These are phyloP conservation scores for Micoletzkya japonica DNA, from an alignment of 2,888 invertebrate genomes.

Conservation along the genomic window DNA sequence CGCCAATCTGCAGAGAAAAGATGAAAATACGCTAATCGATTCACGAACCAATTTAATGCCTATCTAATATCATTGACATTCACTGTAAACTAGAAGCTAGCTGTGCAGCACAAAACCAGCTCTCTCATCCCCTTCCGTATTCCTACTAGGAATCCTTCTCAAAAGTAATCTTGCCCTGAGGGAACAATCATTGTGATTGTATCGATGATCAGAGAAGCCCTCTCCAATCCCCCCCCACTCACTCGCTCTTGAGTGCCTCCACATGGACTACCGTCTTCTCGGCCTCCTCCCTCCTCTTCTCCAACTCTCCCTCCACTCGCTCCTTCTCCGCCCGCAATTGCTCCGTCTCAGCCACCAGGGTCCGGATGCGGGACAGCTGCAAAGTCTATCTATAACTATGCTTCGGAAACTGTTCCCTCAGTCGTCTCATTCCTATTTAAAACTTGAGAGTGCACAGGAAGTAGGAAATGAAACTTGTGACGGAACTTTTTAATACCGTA, in stretches of 20 bases:
- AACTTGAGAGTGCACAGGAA: background rate
- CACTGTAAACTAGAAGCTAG: too few relatives aligned
- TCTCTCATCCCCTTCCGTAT: too few relatives aligned
- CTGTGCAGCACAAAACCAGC: too few relatives aligned
- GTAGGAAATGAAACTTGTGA: background rate
- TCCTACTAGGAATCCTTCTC: too few relatives aligned
- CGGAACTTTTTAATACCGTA: background rate
- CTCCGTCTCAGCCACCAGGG: slow-evolving; percentile 18
- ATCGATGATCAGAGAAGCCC: too few relatives aligned
- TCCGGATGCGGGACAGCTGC: slow-evolving; percentile 25
- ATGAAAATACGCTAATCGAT: background rate
- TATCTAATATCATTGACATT: background rate
- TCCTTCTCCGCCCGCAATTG: slow-evolving; percentile 18
- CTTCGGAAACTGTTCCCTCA: background rate
- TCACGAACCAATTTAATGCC: too few relatives aligned
- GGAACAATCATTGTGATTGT: too few relatives aligned
- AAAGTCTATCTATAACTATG: slow-evolving; percentile 1
- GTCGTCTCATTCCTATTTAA: too few relatives aligned
- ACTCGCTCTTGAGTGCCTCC: slow-evolving; percentile 4
- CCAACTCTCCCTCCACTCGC: slow-evolving; percentile 1
- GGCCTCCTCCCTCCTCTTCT: slow-evolving; percentile 1
- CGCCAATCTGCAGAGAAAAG: slow-evolving; percentile 3
- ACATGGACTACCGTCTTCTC: background rate
- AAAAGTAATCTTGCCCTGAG: too few relatives aligned
- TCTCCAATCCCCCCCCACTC: background rate